These are phyloP conservation scores for Polietes domitor DNA, from an alignment of 2,888 invertebrate genomes.

Conservation along the genomic window DNA sequence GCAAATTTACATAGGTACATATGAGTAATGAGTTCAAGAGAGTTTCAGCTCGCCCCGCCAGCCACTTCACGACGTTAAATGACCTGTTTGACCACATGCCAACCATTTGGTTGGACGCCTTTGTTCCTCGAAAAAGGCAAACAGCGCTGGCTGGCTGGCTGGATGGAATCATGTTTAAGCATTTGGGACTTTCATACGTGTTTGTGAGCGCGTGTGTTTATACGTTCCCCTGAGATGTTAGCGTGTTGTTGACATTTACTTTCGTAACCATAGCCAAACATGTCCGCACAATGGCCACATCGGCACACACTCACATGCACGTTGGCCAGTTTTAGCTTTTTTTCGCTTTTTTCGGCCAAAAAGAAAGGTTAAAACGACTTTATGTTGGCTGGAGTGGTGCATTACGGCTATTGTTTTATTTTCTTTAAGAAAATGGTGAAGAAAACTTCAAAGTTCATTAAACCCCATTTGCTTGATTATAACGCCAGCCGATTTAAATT, in stretches of 20 bases:
- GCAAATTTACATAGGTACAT: conserved; percentile 24
- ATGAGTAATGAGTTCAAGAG: conserved; percentile 59
- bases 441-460: conserved; percentile 29
- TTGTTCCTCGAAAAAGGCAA: conserved; percentile 43
- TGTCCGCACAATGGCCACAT: conserved; percentile 29
- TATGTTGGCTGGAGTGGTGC: conserved; percentile 15
- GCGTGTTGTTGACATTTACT: conserved; percentile 65
- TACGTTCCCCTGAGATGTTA: conserved; percentile 55
- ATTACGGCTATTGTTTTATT: conserved; percentile 15
- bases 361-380: conserved; percentile 38
- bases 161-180: conserved; percentile 45
- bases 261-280: conserved; percentile 58
- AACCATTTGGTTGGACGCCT: conserved; percentile 49
- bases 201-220: background rate
- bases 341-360: background rate
- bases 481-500: background rate
- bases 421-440: conserved; percentile 7
- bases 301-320: background rate
- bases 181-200: conserved; percentile 49
- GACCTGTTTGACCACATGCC: conserved; percentile 66
- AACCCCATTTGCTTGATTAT: conserved; percentile 10
- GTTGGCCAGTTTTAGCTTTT: conserved; percentile 29
- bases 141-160: background rate
- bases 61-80: conserved; percentile 36
- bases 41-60: conserved; percentile 13